Evolutionary conservation across 2,888 invertebrate genomes (phyloP).

Genomic region (Tetragonisca angustula): DNA sequence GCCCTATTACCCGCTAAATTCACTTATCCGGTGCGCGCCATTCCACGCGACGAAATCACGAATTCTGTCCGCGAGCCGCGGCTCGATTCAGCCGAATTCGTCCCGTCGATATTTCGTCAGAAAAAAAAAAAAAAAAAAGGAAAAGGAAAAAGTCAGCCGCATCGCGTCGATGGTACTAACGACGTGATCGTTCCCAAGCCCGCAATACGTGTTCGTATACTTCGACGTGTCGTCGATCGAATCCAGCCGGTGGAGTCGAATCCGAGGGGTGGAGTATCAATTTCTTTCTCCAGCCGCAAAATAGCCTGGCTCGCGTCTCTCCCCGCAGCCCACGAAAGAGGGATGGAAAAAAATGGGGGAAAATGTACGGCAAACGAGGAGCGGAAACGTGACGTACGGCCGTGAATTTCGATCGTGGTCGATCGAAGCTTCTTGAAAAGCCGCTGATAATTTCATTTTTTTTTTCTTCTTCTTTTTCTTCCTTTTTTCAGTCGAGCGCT

Average conservation of each 20-base stretch:
- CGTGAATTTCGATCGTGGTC: slow-evolving; percentile 44
- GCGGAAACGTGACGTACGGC: slow-evolving; percentile 48
- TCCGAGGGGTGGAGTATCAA: slow-evolving; percentile 15
- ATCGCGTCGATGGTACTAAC: slow-evolving; percentile 35
- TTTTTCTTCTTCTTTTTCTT: too few relatives aligned
- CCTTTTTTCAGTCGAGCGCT: slow-evolving; percentile 11
- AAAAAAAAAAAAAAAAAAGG: neutral
- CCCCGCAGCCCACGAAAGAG: neutral
- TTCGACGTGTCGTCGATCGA: slow-evolving; percentile 1
- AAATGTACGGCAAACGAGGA: slow-evolving; percentile 15
- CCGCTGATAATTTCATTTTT: slow-evolving; percentile 52
- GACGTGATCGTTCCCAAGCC: slow-evolving; percentile 47
- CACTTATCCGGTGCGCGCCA: slow-evolving; percentile 3
- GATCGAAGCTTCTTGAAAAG: slow-evolving; percentile 10
- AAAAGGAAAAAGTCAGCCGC: slow-evolving; percentile 2
- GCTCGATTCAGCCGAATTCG: slow-evolving; percentile 35
- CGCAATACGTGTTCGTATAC: slow-evolving; percentile 13
- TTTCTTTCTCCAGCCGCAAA: slow-evolving; percentile 26
- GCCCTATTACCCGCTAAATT: slow-evolving; percentile 5
- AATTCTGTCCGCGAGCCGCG: slow-evolving; percentile 20
- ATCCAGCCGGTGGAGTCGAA: neutral
- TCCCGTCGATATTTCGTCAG: slow-evolving; percentile 24
- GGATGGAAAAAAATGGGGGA: neutral
- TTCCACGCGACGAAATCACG: neutral
- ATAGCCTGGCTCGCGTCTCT: neutral